Percentiles rank a stretch among this genome's conserved stretches.
Evolutionary conservation across 2,888 invertebrate genomes (phyloP).

Genomic region (Teleogryllus oceanicus): DNA sequence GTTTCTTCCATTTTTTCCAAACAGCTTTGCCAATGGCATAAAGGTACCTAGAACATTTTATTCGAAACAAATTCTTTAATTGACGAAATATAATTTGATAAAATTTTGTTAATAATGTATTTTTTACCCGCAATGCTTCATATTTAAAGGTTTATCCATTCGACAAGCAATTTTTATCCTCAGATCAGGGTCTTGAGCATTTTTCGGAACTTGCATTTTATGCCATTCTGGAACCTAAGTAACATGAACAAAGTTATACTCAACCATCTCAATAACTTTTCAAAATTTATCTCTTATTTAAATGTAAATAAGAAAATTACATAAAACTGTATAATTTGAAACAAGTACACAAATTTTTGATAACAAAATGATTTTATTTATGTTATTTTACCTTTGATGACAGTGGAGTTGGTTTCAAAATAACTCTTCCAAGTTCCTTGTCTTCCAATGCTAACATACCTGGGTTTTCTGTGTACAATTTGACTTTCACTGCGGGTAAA

Average conservation of each 20-base stretch:
- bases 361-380: no score
- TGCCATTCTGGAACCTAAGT: conserved; percentile 92
- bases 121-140: conserved; percentile 94
- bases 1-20: conserved; percentile 99
- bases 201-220: conserved; percentile 93
- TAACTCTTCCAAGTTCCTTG: conserved; percentile 94
- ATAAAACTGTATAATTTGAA: no score
- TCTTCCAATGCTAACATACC: conserved; percentile 97
- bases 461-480: conserved; percentile 95
- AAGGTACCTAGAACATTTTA: conserved; percentile 59
- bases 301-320: no score
- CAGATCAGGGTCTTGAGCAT: conserved; percentile 90
- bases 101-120: background rate
- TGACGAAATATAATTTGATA: background rate
- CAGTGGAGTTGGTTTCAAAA: conserved; percentile 79
- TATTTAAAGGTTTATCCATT: conserved; percentile 98
- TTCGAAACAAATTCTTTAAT: background rate
- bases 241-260: background rate
- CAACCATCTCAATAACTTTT: no score
- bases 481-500: conserved; percentile 94
- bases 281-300: no score
- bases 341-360: no score
- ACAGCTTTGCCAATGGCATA: conserved; percentile 94
- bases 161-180: conserved; percentile 96
- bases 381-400: conserved; percentile 68